Conservation (phyloP, 2,888 invertebrate species). For the Horisme vitalbata region DNA sequence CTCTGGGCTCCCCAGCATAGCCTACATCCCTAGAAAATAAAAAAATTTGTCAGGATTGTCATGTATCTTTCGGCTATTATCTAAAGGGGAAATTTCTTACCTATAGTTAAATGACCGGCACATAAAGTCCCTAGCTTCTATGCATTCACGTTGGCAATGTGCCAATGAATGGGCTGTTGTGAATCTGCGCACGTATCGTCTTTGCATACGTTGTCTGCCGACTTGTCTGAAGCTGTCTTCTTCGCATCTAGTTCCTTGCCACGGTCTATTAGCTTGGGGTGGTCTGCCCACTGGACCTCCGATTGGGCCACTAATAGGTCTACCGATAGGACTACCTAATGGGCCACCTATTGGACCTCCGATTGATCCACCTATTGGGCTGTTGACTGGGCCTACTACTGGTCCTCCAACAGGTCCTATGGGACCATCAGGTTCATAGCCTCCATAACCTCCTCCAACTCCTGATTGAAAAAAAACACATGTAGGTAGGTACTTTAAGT, state of each 20-base stretch:
- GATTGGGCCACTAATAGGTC: conserved; percentile 57
- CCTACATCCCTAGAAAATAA: conserved; percentile 80
- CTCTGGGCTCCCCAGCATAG: conserved; percentile 84
- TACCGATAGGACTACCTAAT: conserved; percentile 52
- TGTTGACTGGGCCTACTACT: conserved; percentile 47
- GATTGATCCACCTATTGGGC: conserved; percentile 46
- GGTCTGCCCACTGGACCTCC: conserved; percentile 64
- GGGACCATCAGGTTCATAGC: conserved; percentile 70
- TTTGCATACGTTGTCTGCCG: conserved; percentile 90
- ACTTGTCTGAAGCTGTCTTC: conserved; percentile 93
- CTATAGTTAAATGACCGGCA: conserved; percentile 95
- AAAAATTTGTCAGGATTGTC: no score
- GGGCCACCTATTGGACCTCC: conserved; percentile 44
- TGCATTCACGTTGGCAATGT: conserved; percentile 93
- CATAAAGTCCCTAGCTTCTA: conserved; percentile 90
- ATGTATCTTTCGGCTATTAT: background rate
- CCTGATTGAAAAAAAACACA: background rate
- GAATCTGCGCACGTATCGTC: conserved; percentile 89
- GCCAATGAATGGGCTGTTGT: conserved; percentile 88
- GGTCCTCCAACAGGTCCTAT: conserved; percentile 57
- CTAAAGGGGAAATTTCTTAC: conserved; percentile 58
- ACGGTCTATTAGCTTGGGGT: conserved; percentile 60
- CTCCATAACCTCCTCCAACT: conserved; percentile 51
- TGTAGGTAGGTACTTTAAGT: no score
- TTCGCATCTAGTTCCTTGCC: conserved; percentile 87